These are phyloP conservation scores for Diarsia rubi DNA, from an alignment of 2,888 invertebrate genomes.

Conservation along the genomic window DNA sequence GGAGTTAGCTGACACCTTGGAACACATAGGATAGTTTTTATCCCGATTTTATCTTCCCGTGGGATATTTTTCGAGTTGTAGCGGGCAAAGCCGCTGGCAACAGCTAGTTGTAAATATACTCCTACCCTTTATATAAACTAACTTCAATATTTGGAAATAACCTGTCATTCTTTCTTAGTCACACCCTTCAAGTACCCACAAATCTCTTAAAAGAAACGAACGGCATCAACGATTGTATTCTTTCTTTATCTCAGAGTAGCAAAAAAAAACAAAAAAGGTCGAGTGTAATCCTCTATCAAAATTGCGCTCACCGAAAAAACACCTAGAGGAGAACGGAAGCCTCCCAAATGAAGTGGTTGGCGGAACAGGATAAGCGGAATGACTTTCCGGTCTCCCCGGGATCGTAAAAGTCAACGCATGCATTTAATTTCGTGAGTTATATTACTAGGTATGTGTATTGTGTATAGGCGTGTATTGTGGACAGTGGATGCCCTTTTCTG, in stretches of 20 bases:
- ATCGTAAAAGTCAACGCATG: constrained; percentile 86
- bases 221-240: constrained; percentile 42
- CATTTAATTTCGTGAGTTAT: constrained; percentile 84
- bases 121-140: background rate
- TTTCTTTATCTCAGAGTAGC: constrained; percentile 38
- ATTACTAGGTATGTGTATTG: constrained; percentile 58
- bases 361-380: constrained; percentile 81
- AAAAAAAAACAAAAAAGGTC: constrained; percentile 55
- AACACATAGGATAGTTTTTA: too few relatives aligned
- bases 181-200: background rate
- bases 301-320: constrained; percentile 77
- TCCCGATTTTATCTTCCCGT: too few relatives aligned
- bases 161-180: background rate
- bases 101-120: too few relatives aligned
- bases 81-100: too few relatives aligned
- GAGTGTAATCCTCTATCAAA: constrained; percentile 72
- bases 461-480: constrained; percentile 49
- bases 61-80: too few relatives aligned
- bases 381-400: constrained; percentile 82
- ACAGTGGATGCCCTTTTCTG: constrained; percentile 43
- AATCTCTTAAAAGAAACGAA: constrained; percentile 35
- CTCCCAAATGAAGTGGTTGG: constrained; percentile 79
- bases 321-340: constrained; percentile 72
- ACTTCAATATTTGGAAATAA: background rate
- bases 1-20: too few relatives aligned